Evolutionary conservation across 2,797 vertebrate genomes (phyloP), one percentile per base, ranked within the genome.

Genomic region (Melanogrammus aeglefinus): DNA sequence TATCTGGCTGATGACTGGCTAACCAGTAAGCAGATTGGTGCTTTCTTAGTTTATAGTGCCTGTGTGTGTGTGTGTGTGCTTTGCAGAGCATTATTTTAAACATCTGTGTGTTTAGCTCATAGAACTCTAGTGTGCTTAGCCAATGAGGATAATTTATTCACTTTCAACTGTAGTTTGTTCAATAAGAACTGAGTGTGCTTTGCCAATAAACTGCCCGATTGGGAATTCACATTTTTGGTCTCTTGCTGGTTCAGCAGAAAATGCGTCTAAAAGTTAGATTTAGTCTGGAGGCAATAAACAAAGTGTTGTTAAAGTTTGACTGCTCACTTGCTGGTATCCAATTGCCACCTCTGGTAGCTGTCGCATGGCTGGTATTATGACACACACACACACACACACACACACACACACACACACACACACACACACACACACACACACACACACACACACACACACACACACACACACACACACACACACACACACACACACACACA

Each of bases 401-500:
- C 44, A 78, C 31, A 73, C 38, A 80, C 31, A 78, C 39, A 44
- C 47, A 74, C 79, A 79, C 74, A 10, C 78, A 78, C 80, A 80
- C n/a, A 72, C 44, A 78, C 31, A 73, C 38, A 80, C 31, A 78
- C 39, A 44, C 81, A 77, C 78, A 21, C 51, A 39, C 77, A 75
- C 47, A 77, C 81, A 72, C 76, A 78, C 31, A 73, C 38, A 80
- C 31, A 78, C 39, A 44, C n/a, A n/a, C n/a, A n/a, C n/a, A n/a
- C n/a, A n/a, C n/a, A n/a, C n/a, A n/a, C n/a, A n/a, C n/a, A n/a
- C n/a, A n/a, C n/a, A n/a, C n/a, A n/a, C n/a, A n/a, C n/a, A n/a
- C n/a, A n/a, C n/a, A n/a, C n/a, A n/a, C n/a, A n/a, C n/a, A 74
- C 79, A 79, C 74, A 10, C 78, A 78, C 80, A 80, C n/a, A 72